A percentile compares a stretch with the other conserved stretches of the same genome.
phyloP scores from a whole-genome alignment of 2,888 invertebrate species.

The Epistrophe eligans region DNA sequence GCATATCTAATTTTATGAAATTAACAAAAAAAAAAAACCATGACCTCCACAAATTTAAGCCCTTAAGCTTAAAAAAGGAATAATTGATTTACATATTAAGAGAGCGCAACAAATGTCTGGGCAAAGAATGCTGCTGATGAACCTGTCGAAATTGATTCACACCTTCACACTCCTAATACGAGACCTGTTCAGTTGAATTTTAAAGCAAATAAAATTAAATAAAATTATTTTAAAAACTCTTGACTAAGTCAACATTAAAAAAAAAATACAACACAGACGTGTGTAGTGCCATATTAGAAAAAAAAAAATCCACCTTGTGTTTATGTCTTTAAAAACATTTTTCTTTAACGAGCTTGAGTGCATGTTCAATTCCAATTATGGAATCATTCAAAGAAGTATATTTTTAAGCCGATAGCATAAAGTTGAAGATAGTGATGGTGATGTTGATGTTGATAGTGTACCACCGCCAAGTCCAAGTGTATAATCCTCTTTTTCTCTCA shows the following conservation, averaged over 20 bases:
- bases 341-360: conserved; percentile 19
- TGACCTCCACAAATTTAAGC: conserved; percentile 17
- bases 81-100: neutral
- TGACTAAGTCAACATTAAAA: neutral
- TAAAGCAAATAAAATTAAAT: neutral
- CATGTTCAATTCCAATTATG: conserved; percentile 64
- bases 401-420: conserved; percentile 9
- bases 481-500: conserved; percentile 43
- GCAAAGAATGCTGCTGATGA: conserved; percentile 18
- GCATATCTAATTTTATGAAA: conserved; percentile 20
- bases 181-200: neutral
- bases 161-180: neutral
- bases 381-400: conserved; percentile 34
- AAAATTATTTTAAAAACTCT: conserved; percentile 6
- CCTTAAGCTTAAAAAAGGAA: conserved; percentile 15
- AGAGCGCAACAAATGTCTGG: neutral
- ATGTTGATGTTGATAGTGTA: no score
- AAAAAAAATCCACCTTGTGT: conserved; percentile 15
- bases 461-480: conserved; percentile 7
- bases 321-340: neutral
- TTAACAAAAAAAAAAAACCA: neutral
- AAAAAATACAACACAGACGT: neutral
- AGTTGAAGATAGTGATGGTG: conserved; percentile 5
- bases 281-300: conserved; percentile 29
- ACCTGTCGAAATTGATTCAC: conserved; percentile 15